Evolutionary conservation across 2,888 invertebrate genomes (phyloP).

Genomic region (Onthophagus sagittarius): DNA sequence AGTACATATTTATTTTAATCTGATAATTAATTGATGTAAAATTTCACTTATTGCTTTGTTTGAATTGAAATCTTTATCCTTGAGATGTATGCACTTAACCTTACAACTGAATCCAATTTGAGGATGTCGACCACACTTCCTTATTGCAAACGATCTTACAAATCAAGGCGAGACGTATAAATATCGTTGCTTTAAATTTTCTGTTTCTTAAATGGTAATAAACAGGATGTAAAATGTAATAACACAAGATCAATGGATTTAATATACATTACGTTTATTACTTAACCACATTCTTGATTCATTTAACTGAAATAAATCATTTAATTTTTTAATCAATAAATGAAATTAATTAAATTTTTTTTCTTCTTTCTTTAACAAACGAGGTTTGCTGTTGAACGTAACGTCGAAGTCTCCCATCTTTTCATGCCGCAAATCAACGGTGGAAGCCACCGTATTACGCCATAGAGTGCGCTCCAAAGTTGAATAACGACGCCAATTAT

Average conservation of each 20-base stretch:
- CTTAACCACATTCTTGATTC: too few relatives aligned
- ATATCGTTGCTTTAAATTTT: not conserved
- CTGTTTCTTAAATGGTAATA: too few relatives aligned
- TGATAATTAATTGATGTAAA: too few relatives aligned
- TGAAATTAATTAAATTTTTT: too few relatives aligned
- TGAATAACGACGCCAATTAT: not conserved
- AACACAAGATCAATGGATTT: too few relatives aligned
- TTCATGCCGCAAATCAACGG: not conserved
- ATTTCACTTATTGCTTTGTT: too few relatives aligned
- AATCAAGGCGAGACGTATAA: not conserved
- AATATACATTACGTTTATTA: too few relatives aligned
- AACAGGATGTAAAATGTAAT: too few relatives aligned
- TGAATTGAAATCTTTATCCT: not conserved
- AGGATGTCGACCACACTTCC: not conserved
- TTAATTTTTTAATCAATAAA: too few relatives aligned
- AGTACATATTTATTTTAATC: too few relatives aligned
- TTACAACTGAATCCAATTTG: not conserved
- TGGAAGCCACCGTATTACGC: not conserved
- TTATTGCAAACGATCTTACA: not conserved
- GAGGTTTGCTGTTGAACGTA: not conserved
- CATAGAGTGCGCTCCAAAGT: not conserved
- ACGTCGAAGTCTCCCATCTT: not conserved
- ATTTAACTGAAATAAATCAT: too few relatives aligned
- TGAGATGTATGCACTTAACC: not conserved
- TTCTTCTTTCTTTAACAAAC: too few relatives aligned